Conservation (phyloP, 2,888 invertebrate genomes). For the Tetragonisca angustula region DNA sequence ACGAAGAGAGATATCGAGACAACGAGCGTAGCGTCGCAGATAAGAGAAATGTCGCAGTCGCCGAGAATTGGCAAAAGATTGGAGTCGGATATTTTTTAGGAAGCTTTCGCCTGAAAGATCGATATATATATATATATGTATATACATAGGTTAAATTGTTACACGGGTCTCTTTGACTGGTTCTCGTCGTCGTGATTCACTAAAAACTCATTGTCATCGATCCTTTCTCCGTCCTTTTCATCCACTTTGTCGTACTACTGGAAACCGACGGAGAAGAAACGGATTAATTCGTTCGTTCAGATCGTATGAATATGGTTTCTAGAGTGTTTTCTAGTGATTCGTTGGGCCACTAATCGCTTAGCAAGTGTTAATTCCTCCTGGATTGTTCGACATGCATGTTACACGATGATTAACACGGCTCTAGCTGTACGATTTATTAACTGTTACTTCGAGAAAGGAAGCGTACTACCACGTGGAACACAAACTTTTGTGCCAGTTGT, state of each 20-base stretch:
- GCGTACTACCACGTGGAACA: background rate
- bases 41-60: conserved; percentile 73
- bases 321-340: conserved; percentile 62
- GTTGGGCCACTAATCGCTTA: conserved; percentile 44
- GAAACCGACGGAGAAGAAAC: conserved; percentile 52
- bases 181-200: conserved; percentile 34
- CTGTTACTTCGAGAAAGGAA: background rate
- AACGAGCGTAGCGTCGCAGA: conserved; percentile 29
- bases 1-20: background rate
- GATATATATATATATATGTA: no score
- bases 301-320: conserved; percentile 72
- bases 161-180: conserved; percentile 51
- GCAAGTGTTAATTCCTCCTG: conserved; percentile 8
- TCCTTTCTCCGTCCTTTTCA: conserved; percentile 31
- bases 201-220: conserved; percentile 29
- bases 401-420: conserved; percentile 4
- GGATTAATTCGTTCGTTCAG: conserved; percentile 59
- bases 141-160: background rate
- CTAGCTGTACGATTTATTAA: background rate
- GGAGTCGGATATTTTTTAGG: conserved; percentile 57
- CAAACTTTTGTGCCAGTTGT: background rate
- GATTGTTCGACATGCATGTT: conserved; percentile 33
- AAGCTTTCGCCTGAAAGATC: background rate
- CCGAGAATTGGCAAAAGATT: conserved; percentile 59
- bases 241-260: conserved; percentile 49